Evolutionary conservation across 2,888 invertebrate species (phyloP).

Genomic region (Geophilus truncorum): DNA sequence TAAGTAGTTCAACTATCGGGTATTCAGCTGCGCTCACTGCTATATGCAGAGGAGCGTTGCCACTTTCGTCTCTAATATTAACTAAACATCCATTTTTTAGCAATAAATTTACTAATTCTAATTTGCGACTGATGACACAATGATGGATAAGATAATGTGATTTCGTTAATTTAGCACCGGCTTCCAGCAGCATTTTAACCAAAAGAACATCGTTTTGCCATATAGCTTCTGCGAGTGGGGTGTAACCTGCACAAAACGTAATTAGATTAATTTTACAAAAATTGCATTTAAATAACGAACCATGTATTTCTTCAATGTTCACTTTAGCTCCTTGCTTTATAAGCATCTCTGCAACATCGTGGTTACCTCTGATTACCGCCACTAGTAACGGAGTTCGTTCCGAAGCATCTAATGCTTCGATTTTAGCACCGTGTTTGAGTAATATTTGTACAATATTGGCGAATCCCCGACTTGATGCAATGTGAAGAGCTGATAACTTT

Average conservation of each 20-base stretch:
- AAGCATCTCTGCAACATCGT: constrained; percentile 49
- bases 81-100: constrained; percentile 57
- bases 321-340: constrained; percentile 46
- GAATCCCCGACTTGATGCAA: constrained; percentile 58
- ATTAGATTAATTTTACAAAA: too few species aligned
- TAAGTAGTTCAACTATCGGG: constrained; percentile 54
- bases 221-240: constrained; percentile 66
- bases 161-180: constrained; percentile 65
- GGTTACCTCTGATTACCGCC: constrained; percentile 50
- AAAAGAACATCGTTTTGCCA: constrained; percentile 59
- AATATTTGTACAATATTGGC: constrained; percentile 56
- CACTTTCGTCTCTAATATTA: constrained; percentile 61
- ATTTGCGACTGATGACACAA: constrained; percentile 60
- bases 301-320: constrained; percentile 60
- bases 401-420: constrained; percentile 59
- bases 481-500: constrained; percentile 59
- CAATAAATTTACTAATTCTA: constrained; percentile 57
- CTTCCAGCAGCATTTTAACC: constrained; percentile 57
- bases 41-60: constrained; percentile 63
- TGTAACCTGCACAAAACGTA: too few species aligned
- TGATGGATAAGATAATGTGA: constrained; percentile 65
- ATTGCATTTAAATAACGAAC: constrained; percentile 44
- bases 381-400: constrained; percentile 54
- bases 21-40: constrained; percentile 55
- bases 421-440: constrained; percentile 55